These are phyloP conservation scores for Drosophila kambysellisi DNA, from an alignment of 2,888 invertebrate genomes.

Conservation along the genomic window DNA sequence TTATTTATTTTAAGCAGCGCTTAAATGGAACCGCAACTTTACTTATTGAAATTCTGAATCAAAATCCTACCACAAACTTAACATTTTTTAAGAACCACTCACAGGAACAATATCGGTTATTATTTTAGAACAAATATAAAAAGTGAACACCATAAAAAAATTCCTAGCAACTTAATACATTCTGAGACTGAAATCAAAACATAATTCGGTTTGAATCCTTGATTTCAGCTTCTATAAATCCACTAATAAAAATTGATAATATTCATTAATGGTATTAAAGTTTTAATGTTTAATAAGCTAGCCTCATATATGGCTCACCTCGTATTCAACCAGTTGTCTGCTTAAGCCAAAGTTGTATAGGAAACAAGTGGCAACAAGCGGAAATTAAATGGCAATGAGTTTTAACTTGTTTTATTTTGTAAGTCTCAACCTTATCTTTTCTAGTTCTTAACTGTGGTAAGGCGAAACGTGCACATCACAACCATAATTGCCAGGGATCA, in stretches of 20 bases:
- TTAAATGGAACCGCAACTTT: not conserved
- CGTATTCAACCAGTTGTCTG: not conserved
- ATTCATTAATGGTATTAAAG: not conserved
- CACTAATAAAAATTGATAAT: not conserved
- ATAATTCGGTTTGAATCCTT: not conserved
- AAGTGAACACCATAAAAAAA: too few relatives aligned
- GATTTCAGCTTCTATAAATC: not conserved
- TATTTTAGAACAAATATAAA: not conserved
- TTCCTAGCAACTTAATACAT: not conserved
- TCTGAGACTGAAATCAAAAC: not conserved
- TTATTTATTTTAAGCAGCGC: not conserved
- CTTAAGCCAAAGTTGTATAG: not conserved
- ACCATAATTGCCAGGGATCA: conserved; percentile 28
- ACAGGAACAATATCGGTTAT: not conserved
- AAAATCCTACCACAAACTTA: not conserved
- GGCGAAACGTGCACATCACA: conserved; percentile 25
- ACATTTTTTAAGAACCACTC: not conserved
- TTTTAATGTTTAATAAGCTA: not conserved
- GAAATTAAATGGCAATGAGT: not conserved
- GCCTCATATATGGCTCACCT: not conserved
- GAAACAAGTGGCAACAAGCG: not conserved
- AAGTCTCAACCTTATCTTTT: not conserved
- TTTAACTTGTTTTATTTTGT: not conserved
- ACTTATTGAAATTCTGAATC: not conserved
- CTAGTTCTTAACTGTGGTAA: not conserved